Percentiles rank a stretch among this genome's conserved stretches.
These are phyloP conservation scores for Spodoptera picta DNA, from an alignment of 2,888 invertebrate species.

Conservation along the genomic window DNA sequence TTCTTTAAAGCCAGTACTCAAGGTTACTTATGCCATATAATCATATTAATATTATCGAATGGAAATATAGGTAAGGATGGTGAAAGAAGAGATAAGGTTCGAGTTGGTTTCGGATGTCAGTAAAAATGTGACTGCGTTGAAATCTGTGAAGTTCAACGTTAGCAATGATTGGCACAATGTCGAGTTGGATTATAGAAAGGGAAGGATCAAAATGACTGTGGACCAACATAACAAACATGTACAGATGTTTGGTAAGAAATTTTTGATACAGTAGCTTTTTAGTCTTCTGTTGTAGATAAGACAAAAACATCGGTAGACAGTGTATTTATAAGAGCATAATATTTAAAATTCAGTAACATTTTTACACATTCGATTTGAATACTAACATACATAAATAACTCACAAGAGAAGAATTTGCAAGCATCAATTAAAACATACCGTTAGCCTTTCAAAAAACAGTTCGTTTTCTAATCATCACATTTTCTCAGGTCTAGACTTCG, in stretches of 20 bases:
- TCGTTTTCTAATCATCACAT: constrained; percentile 26
- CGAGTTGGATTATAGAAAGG: constrained; percentile 93
- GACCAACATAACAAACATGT: constrained; percentile 93
- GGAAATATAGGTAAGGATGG: constrained; percentile 90
- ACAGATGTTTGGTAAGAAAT: constrained; percentile 88
- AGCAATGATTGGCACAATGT: constrained; percentile 95
- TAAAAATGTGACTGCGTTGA: constrained; percentile 93
- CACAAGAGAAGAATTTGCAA: not conserved
- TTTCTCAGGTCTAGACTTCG: constrained; percentile 88
- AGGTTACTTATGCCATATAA: not conserved
- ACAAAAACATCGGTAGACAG: too few species aligned
- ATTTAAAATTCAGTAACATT: too few species aligned
- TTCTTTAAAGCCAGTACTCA: too few species aligned
- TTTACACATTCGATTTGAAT: not conserved
- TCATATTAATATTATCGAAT: constrained; percentile 8
- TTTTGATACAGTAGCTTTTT: constrained; percentile 2
- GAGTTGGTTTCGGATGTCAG: constrained; percentile 92
- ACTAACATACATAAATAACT: not conserved
- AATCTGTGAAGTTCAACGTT: constrained; percentile 94
- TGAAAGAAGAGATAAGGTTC: constrained; percentile 95
- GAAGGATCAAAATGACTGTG: constrained; percentile 92
- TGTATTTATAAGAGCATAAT: too few species aligned
- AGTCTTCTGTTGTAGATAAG: too few species aligned
- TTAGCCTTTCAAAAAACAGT: constrained; percentile 8
- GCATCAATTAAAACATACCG: constrained; percentile 7